These are phyloP conservation scores for Ophion slaviceki DNA, from an alignment of 2,888 invertebrate genomes.

Conservation along the genomic window DNA sequence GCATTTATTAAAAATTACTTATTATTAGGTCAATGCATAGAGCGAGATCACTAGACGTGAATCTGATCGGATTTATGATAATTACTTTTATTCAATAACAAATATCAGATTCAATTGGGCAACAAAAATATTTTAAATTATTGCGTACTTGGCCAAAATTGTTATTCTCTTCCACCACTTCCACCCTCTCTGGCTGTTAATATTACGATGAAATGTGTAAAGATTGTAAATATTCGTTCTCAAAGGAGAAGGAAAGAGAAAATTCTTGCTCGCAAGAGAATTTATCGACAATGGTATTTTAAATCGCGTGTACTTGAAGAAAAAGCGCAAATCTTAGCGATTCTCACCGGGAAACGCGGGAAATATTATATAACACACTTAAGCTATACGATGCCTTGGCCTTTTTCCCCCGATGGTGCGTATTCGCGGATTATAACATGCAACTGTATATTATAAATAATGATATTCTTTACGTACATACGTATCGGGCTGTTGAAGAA, in stretches of 20 bases:
- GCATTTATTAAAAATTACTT: too few species aligned
- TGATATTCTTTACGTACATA: slow-evolving; percentile 25
- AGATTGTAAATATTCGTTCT: slow-evolving; percentile 66
- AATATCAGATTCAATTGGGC: too few species aligned
- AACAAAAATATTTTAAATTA: too few species aligned
- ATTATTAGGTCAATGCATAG: too few species aligned
- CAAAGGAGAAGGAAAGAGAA: slow-evolving; percentile 17
- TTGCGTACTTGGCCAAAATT: background rate
- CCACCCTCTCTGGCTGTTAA: background rate
- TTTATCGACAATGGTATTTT: slow-evolving; percentile 6
- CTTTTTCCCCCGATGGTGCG: slow-evolving; percentile 57
- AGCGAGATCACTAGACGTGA: too few species aligned
- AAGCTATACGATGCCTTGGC: slow-evolving; percentile 51
- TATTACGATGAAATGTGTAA: slow-evolving; percentile 47
- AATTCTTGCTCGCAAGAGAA: background rate
- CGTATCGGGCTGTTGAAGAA: background rate
- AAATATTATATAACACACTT: slow-evolving; percentile 28
- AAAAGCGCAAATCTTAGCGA: background rate
- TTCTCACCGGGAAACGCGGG: background rate
- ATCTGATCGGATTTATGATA: too few species aligned
- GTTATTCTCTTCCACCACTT: slow-evolving; percentile 7
- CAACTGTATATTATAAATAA: slow-evolving; percentile 67
- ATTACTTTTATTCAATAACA: too few species aligned
- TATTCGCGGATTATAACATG: slow-evolving; percentile 64
- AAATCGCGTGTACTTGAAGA: slow-evolving; percentile 1